Evolutionary conservation across 2,888 invertebrate species (phyloP), one percentile per base, ranked within the genome.

Genomic region (Drosophila gaucha): DNA sequence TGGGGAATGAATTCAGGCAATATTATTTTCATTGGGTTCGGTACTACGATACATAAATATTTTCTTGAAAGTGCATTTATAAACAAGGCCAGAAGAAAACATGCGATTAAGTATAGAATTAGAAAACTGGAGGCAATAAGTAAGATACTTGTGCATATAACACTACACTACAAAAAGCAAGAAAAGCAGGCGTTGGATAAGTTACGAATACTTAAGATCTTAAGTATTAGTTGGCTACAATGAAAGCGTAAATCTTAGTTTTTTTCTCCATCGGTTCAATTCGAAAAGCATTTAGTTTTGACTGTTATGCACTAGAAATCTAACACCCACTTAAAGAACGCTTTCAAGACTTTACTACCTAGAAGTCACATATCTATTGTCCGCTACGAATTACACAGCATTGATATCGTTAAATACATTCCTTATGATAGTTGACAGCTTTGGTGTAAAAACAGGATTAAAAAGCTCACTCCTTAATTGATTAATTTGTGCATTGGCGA

Each of bases 61-160:
- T 22, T 12, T 8, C n/a, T 35, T 43, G 9, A 38, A 16, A 30
- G 51, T 56, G 68, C 51, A 54, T 28, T 44, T 49, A 10, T 26
- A 57, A 41, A 41, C 50, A 64, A 64, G 31, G 26, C 54, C 6
- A 2, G 44, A 6, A 9, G 3, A 44, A 75, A 77, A 51, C 87
- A 80, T 80, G 80, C 80, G 74, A 63, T 64, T 60, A 63, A 64
- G 41, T 43, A 56, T 16, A 65, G 51, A 50, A 20, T 36, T 63
- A 39, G 9, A 41, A 49, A 26, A 55, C 36, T 50, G 58, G 31
- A 58, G 41, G 55, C 62, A 55, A 55, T 16, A 18, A 9, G 33
- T 26, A 14, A 36, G 16, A 6, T 16, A 51, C 38, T 30, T 6
- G 20, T 28, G 36, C 26, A n/a, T n/a, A n/a, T n/a, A n/a, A n/a